Base-by-base conservation (phyloP, 2,888 invertebrate genomes). In the Drosophila austrosaltans region DNA sequence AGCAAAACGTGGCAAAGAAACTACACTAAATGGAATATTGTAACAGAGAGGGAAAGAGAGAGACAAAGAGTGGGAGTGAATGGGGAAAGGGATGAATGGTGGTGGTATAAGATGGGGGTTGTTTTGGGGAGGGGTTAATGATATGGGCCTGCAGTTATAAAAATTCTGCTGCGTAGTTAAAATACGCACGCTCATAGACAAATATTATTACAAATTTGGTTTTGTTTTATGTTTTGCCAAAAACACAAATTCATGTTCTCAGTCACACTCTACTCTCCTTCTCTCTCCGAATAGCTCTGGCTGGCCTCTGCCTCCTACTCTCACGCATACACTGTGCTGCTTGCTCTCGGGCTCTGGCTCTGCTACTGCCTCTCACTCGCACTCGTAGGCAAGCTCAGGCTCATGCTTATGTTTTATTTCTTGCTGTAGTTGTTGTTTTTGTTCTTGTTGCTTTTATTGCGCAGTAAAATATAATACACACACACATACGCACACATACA, bases 141-240 rank as follows among this genome's bases (percentile, higher is more conserved):
- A 60, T 80, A 58, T 77, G 48, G 25, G 48, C 48, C 36, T 74
- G 82, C 68, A 81, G 66, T 73, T 78, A 78, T 72, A 76, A 68
- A 81, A 78, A 72, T 76, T 69, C 74, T 87, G 86, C 78, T 87
- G 83, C 83, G 83, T 88, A 82, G 83, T 88, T 88, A 82, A 68
- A 88, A 69, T 68, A 69, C 64, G 64, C 63, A 53, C 72, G 59
- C 67, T 69, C 66, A 65, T 54, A 62, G 54, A 30, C 12, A 39
- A n/a, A 53, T 40, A 58, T 25, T 40, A 16, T 16, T 48, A 53
- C 57, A 62, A 57, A 66, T 69, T 67, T 68, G 72, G 63, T 69
- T 53, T 66, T 71, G 57, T 61, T 72, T 72, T 59, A 53, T 66
- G 57, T 67, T 74, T 67, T 68, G 82, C 80, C 63, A 70, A 77